Conservation (phyloP, 1,140 invertebrate genomes). For the Globodera ellingtonae region DNA sequence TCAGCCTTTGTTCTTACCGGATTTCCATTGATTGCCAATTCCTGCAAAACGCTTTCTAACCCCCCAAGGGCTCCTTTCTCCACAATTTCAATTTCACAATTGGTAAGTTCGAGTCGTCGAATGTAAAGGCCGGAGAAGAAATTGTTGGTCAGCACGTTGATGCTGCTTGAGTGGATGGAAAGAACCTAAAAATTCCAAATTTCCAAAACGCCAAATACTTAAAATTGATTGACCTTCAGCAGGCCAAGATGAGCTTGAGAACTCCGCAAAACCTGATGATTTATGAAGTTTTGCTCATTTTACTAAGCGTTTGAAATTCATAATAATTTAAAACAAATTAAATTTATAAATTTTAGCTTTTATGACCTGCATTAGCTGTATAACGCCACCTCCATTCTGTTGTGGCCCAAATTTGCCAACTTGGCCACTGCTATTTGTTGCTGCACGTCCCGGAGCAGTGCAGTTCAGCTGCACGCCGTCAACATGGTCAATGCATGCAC, state of each 20-base stretch:
- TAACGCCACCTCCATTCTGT: not conserved
- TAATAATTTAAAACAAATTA: not conserved
- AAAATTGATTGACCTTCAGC: slow-evolving; percentile 39
- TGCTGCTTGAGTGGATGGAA: slow-evolving; percentile 44
- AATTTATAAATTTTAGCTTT: not conserved
- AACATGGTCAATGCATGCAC: slow-evolving; percentile 41
- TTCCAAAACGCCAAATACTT: not conserved
- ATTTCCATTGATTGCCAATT: slow-evolving; percentile 52
- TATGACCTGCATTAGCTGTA: slow-evolving; percentile 8
- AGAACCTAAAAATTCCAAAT: slow-evolving; percentile 39
- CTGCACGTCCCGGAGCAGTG: slow-evolving; percentile 13
- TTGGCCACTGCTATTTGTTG: not conserved
- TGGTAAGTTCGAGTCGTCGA: slow-evolving; percentile 53
- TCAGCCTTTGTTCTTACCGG: not conserved
- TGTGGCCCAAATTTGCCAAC: not conserved
- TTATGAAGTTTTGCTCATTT: not conserved
- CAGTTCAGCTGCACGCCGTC: slow-evolving; percentile 50
- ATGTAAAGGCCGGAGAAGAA: slow-evolving; percentile 63
- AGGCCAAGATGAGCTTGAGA: slow-evolving; percentile 59
- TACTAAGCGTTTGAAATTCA: not conserved
- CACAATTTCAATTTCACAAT: slow-evolving; percentile 51
- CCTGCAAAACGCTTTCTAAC: slow-evolving; percentile 54
- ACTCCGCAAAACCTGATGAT: slow-evolving; percentile 39
- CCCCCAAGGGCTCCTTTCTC: slow-evolving; percentile 57
- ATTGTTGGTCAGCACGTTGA: slow-evolving; percentile 37